phyloP scores from a whole-genome alignment of 2,113 vertebrate species.

The Campylomormyrus numenius region DNA sequence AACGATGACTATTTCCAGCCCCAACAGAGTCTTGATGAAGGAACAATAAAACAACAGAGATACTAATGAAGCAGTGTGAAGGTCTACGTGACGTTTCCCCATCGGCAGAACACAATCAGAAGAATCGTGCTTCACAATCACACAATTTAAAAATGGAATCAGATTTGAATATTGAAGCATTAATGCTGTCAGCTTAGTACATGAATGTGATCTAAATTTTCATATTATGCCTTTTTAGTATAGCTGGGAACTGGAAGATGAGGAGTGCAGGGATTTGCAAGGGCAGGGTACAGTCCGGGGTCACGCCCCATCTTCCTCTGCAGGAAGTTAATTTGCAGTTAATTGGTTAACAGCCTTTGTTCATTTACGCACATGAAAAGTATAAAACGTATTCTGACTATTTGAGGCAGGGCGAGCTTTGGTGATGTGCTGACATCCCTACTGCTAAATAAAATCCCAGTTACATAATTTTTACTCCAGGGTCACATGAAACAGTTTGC shows the following conservation, averaged over 20 bases:
- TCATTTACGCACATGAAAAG: background rate
- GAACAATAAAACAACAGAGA: background rate
- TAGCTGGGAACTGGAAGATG: background rate
- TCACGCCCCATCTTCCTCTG: background rate
- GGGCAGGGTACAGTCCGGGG: background rate
- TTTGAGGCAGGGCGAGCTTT: background rate
- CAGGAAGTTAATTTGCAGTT: background rate
- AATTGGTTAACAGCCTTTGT: background rate
- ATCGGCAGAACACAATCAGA: background rate
- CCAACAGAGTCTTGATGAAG: background rate
- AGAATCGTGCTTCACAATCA: background rate
- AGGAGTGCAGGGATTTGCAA: background rate
- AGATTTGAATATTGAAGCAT: slow-evolving; percentile 7
- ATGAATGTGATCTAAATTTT: background rate
- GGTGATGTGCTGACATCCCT: background rate
- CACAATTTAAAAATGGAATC: background rate
- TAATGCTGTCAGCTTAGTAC: background rate
- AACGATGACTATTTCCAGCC: background rate
- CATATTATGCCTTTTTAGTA: background rate
- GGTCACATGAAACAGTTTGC: background rate
- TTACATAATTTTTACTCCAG: background rate
- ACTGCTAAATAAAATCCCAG: background rate
- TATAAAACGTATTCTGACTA: background rate
- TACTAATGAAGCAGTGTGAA: background rate
- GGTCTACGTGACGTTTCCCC: background rate